Conservation (phyloP, 2,797 vertebrate genomes). For the Vireo griseus region DNA sequence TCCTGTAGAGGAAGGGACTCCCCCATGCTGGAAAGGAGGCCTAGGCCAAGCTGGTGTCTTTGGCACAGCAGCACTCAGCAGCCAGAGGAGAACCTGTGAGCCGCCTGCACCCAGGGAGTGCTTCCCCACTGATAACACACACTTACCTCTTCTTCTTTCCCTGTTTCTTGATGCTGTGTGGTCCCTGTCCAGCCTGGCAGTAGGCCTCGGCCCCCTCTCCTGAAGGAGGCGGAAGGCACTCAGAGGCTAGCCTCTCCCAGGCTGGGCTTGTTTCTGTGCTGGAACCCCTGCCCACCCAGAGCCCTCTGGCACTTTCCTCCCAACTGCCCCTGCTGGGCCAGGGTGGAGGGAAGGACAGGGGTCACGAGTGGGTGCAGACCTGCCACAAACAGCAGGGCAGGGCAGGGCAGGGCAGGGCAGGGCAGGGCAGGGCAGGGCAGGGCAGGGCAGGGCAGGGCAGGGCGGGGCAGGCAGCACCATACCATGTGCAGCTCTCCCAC, state of each 20-base stretch:
- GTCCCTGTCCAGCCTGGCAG: accelerated
- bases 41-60: background rate
- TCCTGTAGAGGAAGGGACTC: background rate
- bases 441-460: background rate
- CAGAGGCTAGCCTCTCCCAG: accelerated
- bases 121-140: background rate
- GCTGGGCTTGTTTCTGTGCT: accelerated
- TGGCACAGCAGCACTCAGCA: accelerated
- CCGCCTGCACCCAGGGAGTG: accelerated
- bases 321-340: accelerated
- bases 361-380: accelerated
- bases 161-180: accelerated
- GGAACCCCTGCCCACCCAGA: accelerated
- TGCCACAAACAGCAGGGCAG: accelerated
- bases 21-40: accelerated
- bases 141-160: accelerated
- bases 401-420: background rate
- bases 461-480: accelerated
- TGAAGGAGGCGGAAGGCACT: accelerated
- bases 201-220: accelerated
- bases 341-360: background rate
- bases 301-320: background rate
- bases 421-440: background rate
- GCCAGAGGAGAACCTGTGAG: background rate
- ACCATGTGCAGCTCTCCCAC: accelerated